Conservation (phyloP, 2,797 vertebrate species). For the Melanotaenia nigrans region DNA sequence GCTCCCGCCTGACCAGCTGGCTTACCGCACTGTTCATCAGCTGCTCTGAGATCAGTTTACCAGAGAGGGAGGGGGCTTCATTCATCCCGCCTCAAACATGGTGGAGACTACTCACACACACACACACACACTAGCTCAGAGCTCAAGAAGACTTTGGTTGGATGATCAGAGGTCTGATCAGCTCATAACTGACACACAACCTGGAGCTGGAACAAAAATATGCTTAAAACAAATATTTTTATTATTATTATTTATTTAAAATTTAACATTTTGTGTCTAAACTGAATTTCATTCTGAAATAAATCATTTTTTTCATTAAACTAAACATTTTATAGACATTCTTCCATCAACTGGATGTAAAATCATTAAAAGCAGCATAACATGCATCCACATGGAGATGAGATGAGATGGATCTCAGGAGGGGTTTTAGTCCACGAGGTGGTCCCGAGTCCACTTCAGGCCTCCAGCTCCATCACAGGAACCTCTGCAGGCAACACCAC, state of each 20-base stretch:
- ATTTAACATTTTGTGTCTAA: background rate
- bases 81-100: background rate
- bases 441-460: background rate
- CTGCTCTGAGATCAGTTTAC: conserved; percentile 60
- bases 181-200: background rate
- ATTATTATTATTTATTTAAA: background rate
- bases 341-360: too few relatives aligned
- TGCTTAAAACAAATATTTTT: background rate
- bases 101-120: background rate
- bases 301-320: too few relatives aligned
- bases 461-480: conserved; percentile 39
- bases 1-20: conserved; percentile 4
- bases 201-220: background rate
- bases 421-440: background rate
- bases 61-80: background rate
- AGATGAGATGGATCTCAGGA: too few relatives aligned
- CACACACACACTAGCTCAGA: background rate
- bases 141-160: too few relatives aligned
- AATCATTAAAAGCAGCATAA: too few relatives aligned
- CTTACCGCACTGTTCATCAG: conserved; percentile 5
- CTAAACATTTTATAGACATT: too few relatives aligned
- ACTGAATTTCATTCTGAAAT: background rate
- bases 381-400: too few relatives aligned
- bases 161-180: too few relatives aligned
- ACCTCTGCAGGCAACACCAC: conserved; percentile 67